These are phyloP conservation scores for Didymodactylos carnosus DNA, from an alignment of 2,888 invertebrate genomes.

Conservation along the genomic window DNA sequence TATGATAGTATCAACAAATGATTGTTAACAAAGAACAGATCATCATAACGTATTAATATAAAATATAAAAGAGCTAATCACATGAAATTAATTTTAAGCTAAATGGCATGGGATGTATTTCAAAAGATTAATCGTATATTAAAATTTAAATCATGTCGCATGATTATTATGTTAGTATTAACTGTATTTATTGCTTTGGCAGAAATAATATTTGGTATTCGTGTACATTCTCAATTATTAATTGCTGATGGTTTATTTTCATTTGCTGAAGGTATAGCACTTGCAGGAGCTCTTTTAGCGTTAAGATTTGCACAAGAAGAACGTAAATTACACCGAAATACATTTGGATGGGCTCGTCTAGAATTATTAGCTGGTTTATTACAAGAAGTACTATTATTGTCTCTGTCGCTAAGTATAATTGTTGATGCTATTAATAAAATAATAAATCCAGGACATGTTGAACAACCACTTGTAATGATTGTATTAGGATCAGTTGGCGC, in stretches of 20 bases:
- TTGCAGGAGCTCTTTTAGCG: background rate
- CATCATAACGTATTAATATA: no score
- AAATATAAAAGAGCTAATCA: no score
- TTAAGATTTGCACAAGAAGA: background rate
- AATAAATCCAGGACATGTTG: background rate
- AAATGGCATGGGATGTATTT: background rate
- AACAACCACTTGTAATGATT: background rate
- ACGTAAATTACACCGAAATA: background rate
- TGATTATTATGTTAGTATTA: background rate
- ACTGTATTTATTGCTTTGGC: background rate
- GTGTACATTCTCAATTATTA: background rate
- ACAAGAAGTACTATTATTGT: background rate
- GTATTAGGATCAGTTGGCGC: background rate
- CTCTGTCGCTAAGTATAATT: background rate
- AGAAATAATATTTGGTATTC: background rate
- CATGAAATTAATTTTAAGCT: no score
- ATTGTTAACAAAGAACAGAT: no score
- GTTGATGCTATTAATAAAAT: background rate
- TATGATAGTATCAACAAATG: no score
- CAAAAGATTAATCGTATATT: background rate
- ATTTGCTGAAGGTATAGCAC: background rate
- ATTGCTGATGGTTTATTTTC: background rate
- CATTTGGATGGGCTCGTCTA: background rate
- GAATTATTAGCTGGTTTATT: background rate
- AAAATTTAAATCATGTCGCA: background rate